These are phyloP conservation scores for Hirudo medicinalis DNA, from an alignment of 1,140 invertebrate genomes.

Conservation along the genomic window DNA sequence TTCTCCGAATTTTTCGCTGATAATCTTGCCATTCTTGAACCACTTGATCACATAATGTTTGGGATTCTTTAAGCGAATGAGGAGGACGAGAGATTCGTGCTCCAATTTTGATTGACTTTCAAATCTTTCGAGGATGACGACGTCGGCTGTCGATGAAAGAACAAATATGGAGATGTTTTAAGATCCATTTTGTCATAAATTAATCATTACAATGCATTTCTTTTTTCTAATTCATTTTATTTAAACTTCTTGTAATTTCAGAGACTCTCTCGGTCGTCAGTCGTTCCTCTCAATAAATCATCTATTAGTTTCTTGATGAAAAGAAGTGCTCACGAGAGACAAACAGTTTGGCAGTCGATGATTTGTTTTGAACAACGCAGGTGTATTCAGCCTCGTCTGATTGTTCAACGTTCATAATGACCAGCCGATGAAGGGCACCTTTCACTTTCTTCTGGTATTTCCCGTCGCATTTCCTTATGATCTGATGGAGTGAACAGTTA, in stretches of 20 bases:
- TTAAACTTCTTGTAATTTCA: background rate
- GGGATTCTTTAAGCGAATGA: conserved; percentile 84
- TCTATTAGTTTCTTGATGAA: background rate
- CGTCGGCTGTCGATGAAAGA: conserved; percentile 55
- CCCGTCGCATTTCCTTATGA: background rate
- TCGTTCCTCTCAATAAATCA: background rate
- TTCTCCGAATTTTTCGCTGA: conserved; percentile 57
- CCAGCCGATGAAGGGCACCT: conserved; percentile 14
- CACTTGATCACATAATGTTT: conserved; percentile 75
- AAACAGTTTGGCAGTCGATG: conserved; percentile 55
- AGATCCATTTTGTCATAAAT: background rate
- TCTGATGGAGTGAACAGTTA: background rate
- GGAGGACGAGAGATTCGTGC: conserved; percentile 71
- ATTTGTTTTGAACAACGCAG: conserved; percentile 39
- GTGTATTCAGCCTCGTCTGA: conserved; percentile 27
- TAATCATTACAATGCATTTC: no score
- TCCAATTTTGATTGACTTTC: conserved; percentile 80
- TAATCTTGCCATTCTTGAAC: conserved; percentile 76
- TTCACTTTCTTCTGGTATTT: conserved; percentile 13
- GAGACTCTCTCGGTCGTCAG: background rate
- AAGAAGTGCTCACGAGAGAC: background rate
- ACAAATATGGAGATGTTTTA: background rate
- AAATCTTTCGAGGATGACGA: conserved; percentile 89
- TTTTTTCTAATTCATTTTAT: background rate
- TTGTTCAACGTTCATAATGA: conserved; percentile 19